Conservation (phyloP, 2,113 vertebrate species). For the Ia io region DNA sequence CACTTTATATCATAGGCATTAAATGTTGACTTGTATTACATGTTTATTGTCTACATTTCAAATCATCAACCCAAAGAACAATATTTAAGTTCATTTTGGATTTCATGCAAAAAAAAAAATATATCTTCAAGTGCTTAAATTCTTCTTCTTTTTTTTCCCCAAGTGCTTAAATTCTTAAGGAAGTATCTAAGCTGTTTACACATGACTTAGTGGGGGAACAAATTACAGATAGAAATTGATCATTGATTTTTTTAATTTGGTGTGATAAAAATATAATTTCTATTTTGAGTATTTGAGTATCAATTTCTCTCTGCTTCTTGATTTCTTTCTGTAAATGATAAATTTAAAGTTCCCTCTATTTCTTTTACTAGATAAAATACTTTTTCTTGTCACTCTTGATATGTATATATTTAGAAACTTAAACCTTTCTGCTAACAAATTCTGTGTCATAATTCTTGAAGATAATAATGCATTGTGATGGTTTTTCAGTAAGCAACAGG, state of each 20-base stretch:
- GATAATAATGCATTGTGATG: not conserved
- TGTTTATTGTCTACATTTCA: constrained; percentile 5
- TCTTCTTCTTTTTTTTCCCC: not conserved
- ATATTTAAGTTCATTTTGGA: constrained; percentile 23
- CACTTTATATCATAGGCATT: not conserved
- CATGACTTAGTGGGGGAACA: not conserved
- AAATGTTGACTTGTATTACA: constrained; percentile 1
- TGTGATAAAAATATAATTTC: constrained; percentile 4
- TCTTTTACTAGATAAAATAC: not conserved
- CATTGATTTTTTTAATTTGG: constrained; percentile 9
- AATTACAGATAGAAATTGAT: not conserved
- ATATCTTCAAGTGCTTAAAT: not conserved
- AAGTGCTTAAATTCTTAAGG: not conserved
- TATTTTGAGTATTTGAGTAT: not conserved
- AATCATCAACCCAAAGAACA: not conserved
- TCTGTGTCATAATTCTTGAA: not conserved
- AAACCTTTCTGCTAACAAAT: not conserved
- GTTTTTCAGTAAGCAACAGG: constrained; percentile 48
- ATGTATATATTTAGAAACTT: not conserved
- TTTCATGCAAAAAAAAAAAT: not conserved
- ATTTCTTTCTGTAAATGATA: constrained; percentile 17
- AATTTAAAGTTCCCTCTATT: not conserved
- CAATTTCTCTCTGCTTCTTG: not conserved
- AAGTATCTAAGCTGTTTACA: not conserved
- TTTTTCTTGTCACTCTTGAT: not conserved